phyloP scores from a whole-genome alignment of 92 coral and sea anemone genomes.

The Muricea muricata region DNA sequence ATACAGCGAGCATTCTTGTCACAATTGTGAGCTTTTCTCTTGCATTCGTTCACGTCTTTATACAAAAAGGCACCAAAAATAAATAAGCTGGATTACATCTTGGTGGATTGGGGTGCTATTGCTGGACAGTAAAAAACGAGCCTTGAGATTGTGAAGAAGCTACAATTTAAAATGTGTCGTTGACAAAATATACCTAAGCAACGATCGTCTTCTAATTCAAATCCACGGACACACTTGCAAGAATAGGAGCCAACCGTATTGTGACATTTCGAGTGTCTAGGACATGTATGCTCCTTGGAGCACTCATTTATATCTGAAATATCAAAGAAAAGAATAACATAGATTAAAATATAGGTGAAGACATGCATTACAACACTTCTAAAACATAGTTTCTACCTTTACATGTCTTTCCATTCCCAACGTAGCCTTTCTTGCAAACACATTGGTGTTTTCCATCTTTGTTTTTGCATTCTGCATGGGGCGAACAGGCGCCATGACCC shows the following conservation, averaged over 20 bases:
- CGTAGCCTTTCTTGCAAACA: constrained; percentile 39
- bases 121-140: too few relatives aligned
- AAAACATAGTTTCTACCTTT: constrained; percentile 8
- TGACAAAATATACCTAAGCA: not conserved
- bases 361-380: too few relatives aligned
- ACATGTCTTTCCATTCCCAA: constrained; percentile 44
- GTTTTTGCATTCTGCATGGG: constrained; percentile 31
- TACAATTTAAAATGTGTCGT: too few relatives aligned
- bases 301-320: constrained; percentile 6
- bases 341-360: not conserved
- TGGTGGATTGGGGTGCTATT: too few relatives aligned
- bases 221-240: not conserved
- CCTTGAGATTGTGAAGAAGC: too few relatives aligned
- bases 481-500: not conserved
- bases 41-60: constrained; percentile 28
- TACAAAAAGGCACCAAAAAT: too few relatives aligned
- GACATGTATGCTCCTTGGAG: not conserved
- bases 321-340: not conserved
- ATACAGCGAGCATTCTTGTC: not conserved
- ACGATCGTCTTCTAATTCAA: not conserved
- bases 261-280: not conserved
- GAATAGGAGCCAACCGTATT: not conserved
- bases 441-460: constrained; percentile 41
- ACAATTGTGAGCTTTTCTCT: not conserved
- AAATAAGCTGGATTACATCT: too few relatives aligned